Evolutionary conservation across 2,113 vertebrate genomes (phyloP), one percentile per base, ranked within the genome.

Genomic region (Brachyistius frenatus): DNA sequence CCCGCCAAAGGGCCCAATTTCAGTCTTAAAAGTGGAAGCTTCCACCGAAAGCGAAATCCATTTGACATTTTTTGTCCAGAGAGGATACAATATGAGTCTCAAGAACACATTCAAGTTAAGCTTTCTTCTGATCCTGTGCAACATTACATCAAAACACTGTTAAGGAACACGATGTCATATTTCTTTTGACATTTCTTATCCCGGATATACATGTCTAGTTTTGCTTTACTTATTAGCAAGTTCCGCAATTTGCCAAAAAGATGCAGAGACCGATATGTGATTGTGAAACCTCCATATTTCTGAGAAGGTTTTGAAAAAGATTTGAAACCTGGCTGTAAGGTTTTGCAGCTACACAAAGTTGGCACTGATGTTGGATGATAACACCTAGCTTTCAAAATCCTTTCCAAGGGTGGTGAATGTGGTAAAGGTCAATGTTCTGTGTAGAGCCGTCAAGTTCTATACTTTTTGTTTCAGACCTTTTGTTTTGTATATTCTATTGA

Each of bases 1-100:
- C 67, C 84, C n/a, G 82, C 86, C 90, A 85, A 71, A 84, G 85
- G 86, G 83, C 78, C 86, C 76, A 85, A 91, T 90, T 90, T 90
- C 76, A 67, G 78, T 66, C 68, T 77, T 62, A 79, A 85, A 23
- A 85, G 86, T 90, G 85, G 62, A 76, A 71, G 84, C 73, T 72
- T 73, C 72, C 72, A 54, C 61, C 39, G 31, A 72, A 78, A 84
- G 73, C 16, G 5, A 81, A 92, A 88, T 86, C 76, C 39, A 5
- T 81, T 76, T 87, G 88, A 91, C 80, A 80, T 81, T 86, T 91
- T 78, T 71, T 73, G 71, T 87, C 80, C 80, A 76, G 46, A 44
- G 65, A 82, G 44, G 76, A 30, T 82, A 55, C 81, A 73, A 80
- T 71, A 58, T 39, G 8, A 62, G 58, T 68, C 61, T 71, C 41